Base-by-base conservation (phyloP, 2,888 invertebrate species). In the Troilus luridus region DNA sequence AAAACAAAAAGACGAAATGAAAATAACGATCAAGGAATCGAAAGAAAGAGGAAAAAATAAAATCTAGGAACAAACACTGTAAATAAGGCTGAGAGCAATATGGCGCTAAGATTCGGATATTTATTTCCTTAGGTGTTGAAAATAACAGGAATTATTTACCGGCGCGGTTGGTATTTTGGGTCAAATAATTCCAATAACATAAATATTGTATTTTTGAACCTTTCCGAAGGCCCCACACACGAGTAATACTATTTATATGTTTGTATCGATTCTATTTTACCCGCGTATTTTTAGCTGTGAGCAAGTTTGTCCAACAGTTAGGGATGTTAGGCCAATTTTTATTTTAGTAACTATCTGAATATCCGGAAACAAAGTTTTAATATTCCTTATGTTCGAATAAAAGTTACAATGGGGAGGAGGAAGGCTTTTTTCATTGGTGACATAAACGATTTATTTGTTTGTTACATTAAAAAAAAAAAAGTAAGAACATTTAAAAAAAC, bases 191-290 rank as follows among this genome's bases (percentile, higher is more conserved):
- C 72, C 72, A 8, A 14, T 41, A 41, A 77, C 7, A 41, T 77
- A 77, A 77, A 77, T 27, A 77, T 77, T 77, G 72, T 77, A 77
- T 77, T 77, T 77, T 67, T 67, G 67, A 24, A 67, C 67, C 6
- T 24, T 12, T 67, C 17, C 17, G 27, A 77, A 77, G 72, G 72
- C 7, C 72, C 72, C 72, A 27, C 72, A 27, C 72, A 77, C 27
- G 17, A 19, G 19, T 8, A 1, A 19, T 19, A 77, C 72, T 77
- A 77, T 77, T 77, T 77, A 77, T 77, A 27, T 77, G 72, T 77
- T 77, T 19, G 41, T 77, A 9, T 77, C 72, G 17, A 77, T 67
- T 67, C 24, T 27, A 77, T 77, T 77, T 77, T 77, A 77, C 27
- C 6, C 9, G 7, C 14, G 72, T 77, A 77, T 77, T 41, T 77